Base-by-base conservation (phyloP, 2,888 invertebrate genomes). In the Drosophila picticornis region DNA sequence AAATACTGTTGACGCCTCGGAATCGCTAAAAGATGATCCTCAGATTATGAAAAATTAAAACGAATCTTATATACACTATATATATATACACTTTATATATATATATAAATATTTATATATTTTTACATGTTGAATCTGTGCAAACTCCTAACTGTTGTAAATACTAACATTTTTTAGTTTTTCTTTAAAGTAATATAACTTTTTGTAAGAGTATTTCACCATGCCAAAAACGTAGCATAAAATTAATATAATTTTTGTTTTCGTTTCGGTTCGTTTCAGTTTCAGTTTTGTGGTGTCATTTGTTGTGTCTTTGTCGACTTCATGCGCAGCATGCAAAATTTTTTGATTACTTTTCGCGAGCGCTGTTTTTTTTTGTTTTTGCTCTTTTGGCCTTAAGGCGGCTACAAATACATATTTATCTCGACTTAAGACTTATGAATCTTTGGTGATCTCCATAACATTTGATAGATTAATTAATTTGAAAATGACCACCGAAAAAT, bases 271-370 rank as follows among this genome's bases (percentile, higher is more conserved):
- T 77, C 55, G 63, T 4, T 72, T 66, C 61, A 58, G 60, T 65
- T 73, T 80, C 55, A 70, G 77, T 74, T 81, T 81, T 70, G 67
- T 75, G 81, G 78, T 85, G 81, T 72, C 86, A 81, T 88, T 85
- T 85, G 71, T 80, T 76, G 84, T 77, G 62, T 82, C 72, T 69
- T 66, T 48, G 52, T 57, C 51, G 66, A 71, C 65, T 74, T 80
- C 84, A 77, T 77, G 86, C 65, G 69, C 75, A 77, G 89, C 77
- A 85, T 88, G 87, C 89, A 64, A 84, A 89, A 80, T 74, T 77
- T 63, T 25, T 53, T 75, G 31, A 36, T 62, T 68, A 75, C 46
- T 65, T 73, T 52, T 64, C 11, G 62, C 62, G 31, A 46, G 22
- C 22, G 16, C 5, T 40, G 4, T 32, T 52, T 29, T 46, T 46